Conservation (phyloP, 2,113 vertebrate species). For the Prunella fulvescens region DNA sequence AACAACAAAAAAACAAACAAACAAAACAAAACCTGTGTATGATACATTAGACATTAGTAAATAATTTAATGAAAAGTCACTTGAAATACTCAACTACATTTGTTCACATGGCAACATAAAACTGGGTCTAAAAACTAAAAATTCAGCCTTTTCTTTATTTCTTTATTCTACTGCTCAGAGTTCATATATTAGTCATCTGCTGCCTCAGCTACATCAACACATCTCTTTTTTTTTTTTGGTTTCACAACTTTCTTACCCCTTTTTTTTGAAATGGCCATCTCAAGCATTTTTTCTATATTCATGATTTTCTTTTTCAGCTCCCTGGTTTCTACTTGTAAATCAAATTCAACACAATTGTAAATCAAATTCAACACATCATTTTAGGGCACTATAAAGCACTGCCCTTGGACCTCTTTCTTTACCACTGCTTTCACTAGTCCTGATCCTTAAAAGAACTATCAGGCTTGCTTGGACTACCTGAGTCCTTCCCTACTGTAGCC, state of each 20-base stretch:
- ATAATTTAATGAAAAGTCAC: neutral
- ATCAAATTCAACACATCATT: neutral
- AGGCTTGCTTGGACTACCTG: neutral
- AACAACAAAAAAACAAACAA: neutral
- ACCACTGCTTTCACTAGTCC: neutral
- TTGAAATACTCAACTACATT: neutral
- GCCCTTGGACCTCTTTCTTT: neutral
- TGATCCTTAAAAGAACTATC: neutral
- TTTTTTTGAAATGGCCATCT: neutral
- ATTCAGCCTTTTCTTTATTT: neutral
- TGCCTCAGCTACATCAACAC: neutral
- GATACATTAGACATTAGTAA: neutral
- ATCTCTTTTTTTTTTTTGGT: neutral
- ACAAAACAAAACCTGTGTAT: neutral
- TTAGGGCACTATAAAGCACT: neutral
- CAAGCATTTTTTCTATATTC: neutral
- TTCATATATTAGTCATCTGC: neutral
- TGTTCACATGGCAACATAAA: neutral
- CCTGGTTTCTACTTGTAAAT: neutral
- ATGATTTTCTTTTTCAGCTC: neutral
- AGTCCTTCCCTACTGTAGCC: neutral
- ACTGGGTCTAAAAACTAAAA: neutral
- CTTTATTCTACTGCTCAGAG: neutral
- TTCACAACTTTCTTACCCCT: neutral
- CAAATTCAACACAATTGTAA: neutral